Conservation (phyloP, 2,888 invertebrate species). For the Phania funesta region DNA sequence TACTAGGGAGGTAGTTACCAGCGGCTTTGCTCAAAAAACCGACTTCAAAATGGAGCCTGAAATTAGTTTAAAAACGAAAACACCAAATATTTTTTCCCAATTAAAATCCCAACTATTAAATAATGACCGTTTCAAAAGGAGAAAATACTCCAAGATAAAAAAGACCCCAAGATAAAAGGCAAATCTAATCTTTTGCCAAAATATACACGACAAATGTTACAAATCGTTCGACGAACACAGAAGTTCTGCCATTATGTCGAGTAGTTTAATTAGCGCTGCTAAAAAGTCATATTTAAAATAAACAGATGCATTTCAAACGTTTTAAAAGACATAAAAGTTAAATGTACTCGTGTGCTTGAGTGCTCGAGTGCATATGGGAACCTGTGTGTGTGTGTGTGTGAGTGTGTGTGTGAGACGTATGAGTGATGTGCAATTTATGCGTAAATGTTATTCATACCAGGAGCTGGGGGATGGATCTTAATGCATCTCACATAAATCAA, state of each 20-base stretch:
- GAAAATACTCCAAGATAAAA: too few species aligned
- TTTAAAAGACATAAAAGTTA: constrained; percentile 28
- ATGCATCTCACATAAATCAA: constrained; percentile 31
- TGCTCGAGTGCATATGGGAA: neutral
- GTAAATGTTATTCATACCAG: constrained; percentile 21
- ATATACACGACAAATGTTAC: too few species aligned
- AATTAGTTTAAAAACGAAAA: too few species aligned
- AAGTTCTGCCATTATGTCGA: neutral
- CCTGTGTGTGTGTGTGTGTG: neutral
- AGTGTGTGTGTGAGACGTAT: constrained; percentile 11
- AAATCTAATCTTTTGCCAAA: too few species aligned
- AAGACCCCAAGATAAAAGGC: too few species aligned
- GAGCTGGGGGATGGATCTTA: neutral
- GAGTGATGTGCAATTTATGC: constrained; percentile 45
- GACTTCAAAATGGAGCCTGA: too few species aligned
- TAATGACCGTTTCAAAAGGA: too few species aligned
- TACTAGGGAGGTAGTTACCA: too few species aligned
- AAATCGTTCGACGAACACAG: neutral
- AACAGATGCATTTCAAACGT: constrained; percentile 25
- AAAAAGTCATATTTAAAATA: constrained; percentile 24
- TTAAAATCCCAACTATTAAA: too few species aligned
- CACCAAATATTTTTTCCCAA: too few species aligned
- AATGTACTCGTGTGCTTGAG: constrained; percentile 3
- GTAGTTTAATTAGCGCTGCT: constrained; percentile 18
- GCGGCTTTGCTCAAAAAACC: too few species aligned